These are phyloP conservation scores for Digitonthophagus gazella DNA, from an alignment of 2,888 invertebrate species.

Conservation along the genomic window DNA sequence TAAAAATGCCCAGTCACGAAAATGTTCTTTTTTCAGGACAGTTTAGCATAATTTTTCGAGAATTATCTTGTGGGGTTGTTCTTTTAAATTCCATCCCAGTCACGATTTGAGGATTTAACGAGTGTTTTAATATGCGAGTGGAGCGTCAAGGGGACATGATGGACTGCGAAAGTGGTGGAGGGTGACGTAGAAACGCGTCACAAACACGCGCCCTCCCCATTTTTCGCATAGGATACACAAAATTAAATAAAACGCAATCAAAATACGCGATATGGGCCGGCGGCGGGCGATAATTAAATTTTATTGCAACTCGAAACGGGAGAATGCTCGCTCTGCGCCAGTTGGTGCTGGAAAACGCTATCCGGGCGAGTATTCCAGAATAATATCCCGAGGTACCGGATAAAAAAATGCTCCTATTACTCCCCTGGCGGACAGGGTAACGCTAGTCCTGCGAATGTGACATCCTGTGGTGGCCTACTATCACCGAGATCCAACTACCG, in stretches of 20 bases:
- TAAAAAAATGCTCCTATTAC: not conserved
- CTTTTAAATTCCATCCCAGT: not conserved
- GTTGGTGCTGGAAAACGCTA: not conserved
- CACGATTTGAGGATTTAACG: not conserved
- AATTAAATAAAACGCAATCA: not conserved
- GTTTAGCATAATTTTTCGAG: not conserved
- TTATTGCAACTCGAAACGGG: not conserved
- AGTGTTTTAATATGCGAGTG: not conserved
- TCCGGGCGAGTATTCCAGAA: not conserved
- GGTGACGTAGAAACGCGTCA: not conserved
- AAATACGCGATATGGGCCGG: not conserved
- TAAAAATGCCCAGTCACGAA: too few species aligned
- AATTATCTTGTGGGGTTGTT: not conserved
- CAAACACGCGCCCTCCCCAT: not conserved
- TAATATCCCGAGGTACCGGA: not conserved
- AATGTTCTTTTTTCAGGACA: too few species aligned
- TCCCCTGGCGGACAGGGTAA: not conserved
- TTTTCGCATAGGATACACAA: not conserved
- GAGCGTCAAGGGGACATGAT: not conserved
- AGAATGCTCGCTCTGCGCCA: not conserved
- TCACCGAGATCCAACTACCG: not conserved
- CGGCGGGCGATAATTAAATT: not conserved
- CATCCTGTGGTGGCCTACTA: not conserved
- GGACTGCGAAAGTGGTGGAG: not conserved
- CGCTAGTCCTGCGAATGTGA: not conserved